Evolutionary conservation across 2,888 invertebrate genomes (phyloP), one percentile per base, ranked within the genome.

Genomic region (Belgica antarctica): DNA sequence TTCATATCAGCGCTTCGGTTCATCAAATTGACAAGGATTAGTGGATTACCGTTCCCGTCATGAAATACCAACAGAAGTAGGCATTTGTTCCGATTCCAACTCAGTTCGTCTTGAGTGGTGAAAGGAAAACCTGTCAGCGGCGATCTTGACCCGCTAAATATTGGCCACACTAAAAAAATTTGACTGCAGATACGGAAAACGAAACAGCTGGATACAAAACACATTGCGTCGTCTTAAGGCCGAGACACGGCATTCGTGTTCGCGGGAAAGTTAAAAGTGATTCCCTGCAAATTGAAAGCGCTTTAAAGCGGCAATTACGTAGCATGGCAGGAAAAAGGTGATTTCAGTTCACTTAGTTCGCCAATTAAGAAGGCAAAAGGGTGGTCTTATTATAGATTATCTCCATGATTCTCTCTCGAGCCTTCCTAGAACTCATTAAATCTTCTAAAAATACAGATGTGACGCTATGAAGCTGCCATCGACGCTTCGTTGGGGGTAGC

Each of bases 131-230:
- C n/a, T n/a, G n/a, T n/a, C n/a, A n/a, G n/a, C n/a, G 12, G 34
- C 52, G 52, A 52, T 52, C 52, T 52, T 52, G 52, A 52, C 52
- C 52, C n/a, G 52, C 52, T 41, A 15, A 41, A 41, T 3, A 10
- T 31, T 10, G 31, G n/a, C n/a, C n/a, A 41, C 41, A 10, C n/a
- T 41, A 1, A 7, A 52, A 52, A 12, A 22, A 52, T 52, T n/a
- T 52, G 52, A 52, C 52, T 17, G 7, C 22, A 7, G 7, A 22
- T 17, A 52, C 52, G 2, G 41, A 15, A 52, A 52, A 5, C 17
- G 34, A 8, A 31, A 31, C 52, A 52, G 52, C 52, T 52, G 52
- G 52, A 52, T 22, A 22, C 22, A 22, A 52, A 52, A 52, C 22
- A 52, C 52, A 22, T 52, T 22, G n/a, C 22, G 22, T 52, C 19